These are phyloP conservation scores for Todiramphus saurophagus DNA, from an alignment of 2,113 vertebrate genomes.

Conservation along the genomic window DNA sequence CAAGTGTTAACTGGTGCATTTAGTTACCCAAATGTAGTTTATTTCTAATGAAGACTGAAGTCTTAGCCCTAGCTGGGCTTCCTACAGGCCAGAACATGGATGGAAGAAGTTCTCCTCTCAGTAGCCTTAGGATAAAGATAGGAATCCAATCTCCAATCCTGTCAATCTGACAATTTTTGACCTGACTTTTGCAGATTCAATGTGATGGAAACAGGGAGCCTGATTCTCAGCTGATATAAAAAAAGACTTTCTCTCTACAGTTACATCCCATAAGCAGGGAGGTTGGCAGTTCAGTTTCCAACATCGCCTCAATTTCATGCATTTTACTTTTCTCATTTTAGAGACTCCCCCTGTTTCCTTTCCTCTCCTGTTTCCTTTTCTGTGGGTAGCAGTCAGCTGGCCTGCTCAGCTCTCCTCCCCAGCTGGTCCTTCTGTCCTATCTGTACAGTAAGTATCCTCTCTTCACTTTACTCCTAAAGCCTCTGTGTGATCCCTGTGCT, in stretches of 20 bases:
- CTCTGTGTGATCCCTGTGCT: neutral
- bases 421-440: conserved; percentile 46
- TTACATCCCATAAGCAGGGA: neutral
- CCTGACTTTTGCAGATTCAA: neutral
- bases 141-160: neutral
- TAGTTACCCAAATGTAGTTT: neutral
- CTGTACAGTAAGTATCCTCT: conserved; percentile 65
- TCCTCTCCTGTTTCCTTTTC: conserved; percentile 25
- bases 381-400: conserved; percentile 26
- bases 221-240: neutral
- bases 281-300: neutral
- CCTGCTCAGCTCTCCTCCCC: conserved; percentile 46
- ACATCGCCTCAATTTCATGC: conserved; percentile 4
- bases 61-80: neutral
- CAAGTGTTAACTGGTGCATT: conserved; percentile 15
- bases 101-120: neutral
- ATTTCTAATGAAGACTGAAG: conserved; percentile 18
- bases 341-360: conserved; percentile 26
- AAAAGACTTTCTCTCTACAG: neutral
- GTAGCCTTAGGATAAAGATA: conserved; percentile 12
- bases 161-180: conserved; percentile 28
- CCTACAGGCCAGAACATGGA: neutral
- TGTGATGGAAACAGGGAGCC: neutral
- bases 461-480: neutral
- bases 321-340: conserved; percentile 47